Evolutionary conservation across 1,140 invertebrate genomes (phyloP), one percentile per base, ranked within the genome.

Genomic region (Vollenhovia emeryi): DNA sequence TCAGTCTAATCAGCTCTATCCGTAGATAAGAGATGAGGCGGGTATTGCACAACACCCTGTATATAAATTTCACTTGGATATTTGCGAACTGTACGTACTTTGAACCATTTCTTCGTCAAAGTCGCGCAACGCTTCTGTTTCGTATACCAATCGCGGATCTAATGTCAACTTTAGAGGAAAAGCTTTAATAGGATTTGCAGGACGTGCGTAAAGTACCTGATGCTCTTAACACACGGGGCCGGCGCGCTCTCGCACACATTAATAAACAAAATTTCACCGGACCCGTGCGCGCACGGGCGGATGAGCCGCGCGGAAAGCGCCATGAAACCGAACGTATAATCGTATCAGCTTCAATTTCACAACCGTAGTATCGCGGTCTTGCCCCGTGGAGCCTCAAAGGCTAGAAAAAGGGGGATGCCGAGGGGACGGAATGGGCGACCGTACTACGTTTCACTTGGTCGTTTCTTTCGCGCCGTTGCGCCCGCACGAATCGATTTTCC

Each of bases 401-500:
- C 30, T 21, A 13, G 43, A 24, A n/a, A n/a, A 36, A 43, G 18
- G 8, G n/a, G 8, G 48, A n/a, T 18, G 24, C 24, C 30, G 27
- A 33, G 24, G 8, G 8, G 55, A 24, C 2, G 30, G 48, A 43
- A 18, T 36, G 30, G 21, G 5, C 52, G 50, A 66, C 9, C 27
- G 62, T 48, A 57, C 74, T 88, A 66, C 75, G 71, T 89, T 88
- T 64, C 83, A 86, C 60, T 82, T 86, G 40, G 87, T 71, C 76
- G 83, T 89, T 89, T 89, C 86, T 89, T 75, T 64, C 87, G 84
- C 87, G 78, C 89, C 88, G 82, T 88, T 89, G 84, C 84, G 30
- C 71, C 64, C 74, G 66, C 88, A 76, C 84, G 73, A 86, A 89
- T 89, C 88, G 86, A 89, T 89, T 89, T 89, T 57, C 87, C 73